phyloP scores from a whole-genome alignment of 2,888 invertebrate genomes.

The Limnephilus auricula region DNA sequence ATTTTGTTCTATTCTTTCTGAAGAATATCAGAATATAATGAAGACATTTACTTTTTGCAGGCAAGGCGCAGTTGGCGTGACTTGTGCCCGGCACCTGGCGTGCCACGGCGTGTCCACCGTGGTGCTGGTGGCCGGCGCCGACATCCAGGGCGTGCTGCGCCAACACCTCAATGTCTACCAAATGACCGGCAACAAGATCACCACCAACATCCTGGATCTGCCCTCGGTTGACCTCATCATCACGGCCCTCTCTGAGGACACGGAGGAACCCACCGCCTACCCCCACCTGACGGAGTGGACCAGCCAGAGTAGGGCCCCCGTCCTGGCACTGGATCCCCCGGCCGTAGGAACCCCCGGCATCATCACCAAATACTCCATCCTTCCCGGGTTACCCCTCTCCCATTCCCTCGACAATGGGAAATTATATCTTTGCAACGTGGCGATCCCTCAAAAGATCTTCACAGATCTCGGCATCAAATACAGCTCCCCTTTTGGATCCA shows the following conservation, averaged over 20 bases:
- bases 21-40: neutral
- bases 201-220: slow-evolving; percentile 75
- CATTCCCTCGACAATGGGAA: slow-evolving; percentile 81
- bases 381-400: slow-evolving; percentile 84
- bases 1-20: neutral
- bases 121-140: slow-evolving; percentile 70
- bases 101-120: slow-evolving; percentile 88
- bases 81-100: slow-evolving; percentile 87
- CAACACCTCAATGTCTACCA: slow-evolving; percentile 77
- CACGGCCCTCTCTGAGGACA: slow-evolving; percentile 76
- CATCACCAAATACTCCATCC: slow-evolving; percentile 79
- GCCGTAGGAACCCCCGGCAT: slow-evolving; percentile 81
- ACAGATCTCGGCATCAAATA: slow-evolving; percentile 86
- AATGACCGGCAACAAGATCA: slow-evolving; percentile 80
- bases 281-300: slow-evolving; percentile 82
- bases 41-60: slow-evolving; percentile 66
- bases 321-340: slow-evolving; percentile 88
- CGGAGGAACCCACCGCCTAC: slow-evolving; percentile 72
- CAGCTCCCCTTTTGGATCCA: slow-evolving; percentile 86
- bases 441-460: slow-evolving; percentile 88
- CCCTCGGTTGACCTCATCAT: slow-evolving; percentile 78
- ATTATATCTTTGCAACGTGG: slow-evolving; percentile 91
- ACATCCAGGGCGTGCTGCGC: slow-evolving; percentile 62
- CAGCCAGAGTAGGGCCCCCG: slow-evolving; percentile 83
- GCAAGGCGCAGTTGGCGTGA: slow-evolving; percentile 83